Conservation (phyloP, 2,113 vertebrate species). For the Anhinga anhinga region DNA sequence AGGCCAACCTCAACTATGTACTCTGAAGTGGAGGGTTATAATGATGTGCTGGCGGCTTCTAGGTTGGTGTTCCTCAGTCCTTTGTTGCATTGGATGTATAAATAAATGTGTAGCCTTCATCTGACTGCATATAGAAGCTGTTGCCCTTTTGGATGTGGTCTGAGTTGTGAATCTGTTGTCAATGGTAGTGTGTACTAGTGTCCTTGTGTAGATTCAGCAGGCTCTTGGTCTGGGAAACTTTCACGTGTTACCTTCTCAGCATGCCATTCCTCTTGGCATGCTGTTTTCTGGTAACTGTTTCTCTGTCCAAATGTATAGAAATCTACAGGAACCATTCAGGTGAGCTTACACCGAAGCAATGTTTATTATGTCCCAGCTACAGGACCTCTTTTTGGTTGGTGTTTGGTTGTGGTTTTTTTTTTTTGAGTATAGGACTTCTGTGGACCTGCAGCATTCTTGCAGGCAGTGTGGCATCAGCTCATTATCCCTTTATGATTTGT, state of each 20-base stretch:
- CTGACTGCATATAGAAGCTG: background rate
- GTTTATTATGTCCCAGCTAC: fast-evolving
- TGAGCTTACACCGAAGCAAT: background rate
- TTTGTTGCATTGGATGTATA: background rate
- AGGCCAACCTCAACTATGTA: background rate
- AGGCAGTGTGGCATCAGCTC: fast-evolving
- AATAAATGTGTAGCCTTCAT: background rate
- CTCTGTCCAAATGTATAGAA: background rate
- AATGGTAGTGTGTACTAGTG: fast-evolving
- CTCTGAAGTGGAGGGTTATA: background rate
- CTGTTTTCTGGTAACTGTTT: background rate
- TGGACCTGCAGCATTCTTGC: background rate
- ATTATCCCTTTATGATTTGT: background rate
- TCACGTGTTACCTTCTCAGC: background rate
- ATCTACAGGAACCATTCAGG: too few relatives aligned
- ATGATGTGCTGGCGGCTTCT: background rate
- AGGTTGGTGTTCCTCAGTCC: background rate
- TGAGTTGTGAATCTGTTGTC: background rate
- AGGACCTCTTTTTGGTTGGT: too few relatives aligned
- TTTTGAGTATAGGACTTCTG: background rate
- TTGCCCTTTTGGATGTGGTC: background rate
- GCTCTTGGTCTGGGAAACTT: background rate
- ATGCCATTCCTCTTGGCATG: background rate
- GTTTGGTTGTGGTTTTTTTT: too few relatives aligned
- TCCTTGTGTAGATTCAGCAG: background rate